These are phyloP conservation scores for Sylvilagus bachmani DNA, from an alignment of 2,113 vertebrate genomes.

Conservation along the genomic window DNA sequence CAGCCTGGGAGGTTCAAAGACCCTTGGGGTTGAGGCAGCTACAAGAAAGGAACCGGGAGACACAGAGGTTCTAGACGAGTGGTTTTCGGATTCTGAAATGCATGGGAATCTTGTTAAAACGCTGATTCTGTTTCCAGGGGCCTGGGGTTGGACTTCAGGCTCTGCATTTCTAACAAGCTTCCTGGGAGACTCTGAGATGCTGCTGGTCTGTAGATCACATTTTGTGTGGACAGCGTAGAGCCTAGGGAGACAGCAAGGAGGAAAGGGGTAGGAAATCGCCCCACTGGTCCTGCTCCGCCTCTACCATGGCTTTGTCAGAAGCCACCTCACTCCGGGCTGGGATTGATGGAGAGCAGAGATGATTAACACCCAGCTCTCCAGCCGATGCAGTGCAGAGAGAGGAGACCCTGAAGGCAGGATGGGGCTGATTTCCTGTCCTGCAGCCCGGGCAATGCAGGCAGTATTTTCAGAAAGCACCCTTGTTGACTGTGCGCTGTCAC, in stretches of 20 bases:
- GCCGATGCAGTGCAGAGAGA: not conserved
- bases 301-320: not conserved
- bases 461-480: conserved; percentile 16
- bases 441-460: not conserved
- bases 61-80: not conserved
- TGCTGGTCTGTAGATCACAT: not conserved
- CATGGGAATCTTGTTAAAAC: conserved; percentile 38
- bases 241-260: not conserved
- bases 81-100: conserved; percentile 14
- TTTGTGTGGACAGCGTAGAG: not conserved
- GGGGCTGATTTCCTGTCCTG: not conserved
- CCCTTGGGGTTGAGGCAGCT: not conserved
- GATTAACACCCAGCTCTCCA: not conserved
- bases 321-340: not conserved
- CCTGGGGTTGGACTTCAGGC: not conserved
- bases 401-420: not conserved
- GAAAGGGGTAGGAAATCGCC: not conserved
- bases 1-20: not conserved
- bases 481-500: not conserved
- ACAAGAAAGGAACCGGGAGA: not conserved
- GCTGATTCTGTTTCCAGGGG: not conserved
- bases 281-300: not conserved
- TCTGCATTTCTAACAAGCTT: conserved; percentile 23
- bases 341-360: not conserved
- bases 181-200: not conserved